Evolutionary conservation across 1,140 invertebrate species (phyloP).

Genomic region (Heliconius nattereri): DNA sequence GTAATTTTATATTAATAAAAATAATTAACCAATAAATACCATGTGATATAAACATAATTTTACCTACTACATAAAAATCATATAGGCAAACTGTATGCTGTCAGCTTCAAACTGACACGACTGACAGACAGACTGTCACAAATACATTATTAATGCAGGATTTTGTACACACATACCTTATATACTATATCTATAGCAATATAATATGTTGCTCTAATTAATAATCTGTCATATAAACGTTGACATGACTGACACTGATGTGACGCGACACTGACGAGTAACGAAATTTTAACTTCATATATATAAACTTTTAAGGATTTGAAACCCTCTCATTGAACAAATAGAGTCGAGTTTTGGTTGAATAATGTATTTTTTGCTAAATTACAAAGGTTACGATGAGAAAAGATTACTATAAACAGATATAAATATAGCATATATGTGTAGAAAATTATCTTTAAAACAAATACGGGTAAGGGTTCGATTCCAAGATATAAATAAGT

Average conservation of each 20-base stretch:
- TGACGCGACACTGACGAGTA: conserved; percentile 40
- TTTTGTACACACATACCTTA: not conserved
- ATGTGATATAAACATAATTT: too few relatives aligned
- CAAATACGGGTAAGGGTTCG: too few relatives aligned
- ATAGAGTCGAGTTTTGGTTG: not conserved
- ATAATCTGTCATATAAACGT: conserved; percentile 62
- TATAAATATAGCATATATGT: too few relatives aligned
- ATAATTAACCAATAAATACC: too few relatives aligned
- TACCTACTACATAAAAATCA: too few relatives aligned
- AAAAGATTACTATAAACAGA: too few relatives aligned
- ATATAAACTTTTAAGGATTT: not conserved
- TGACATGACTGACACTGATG: conserved; percentile 47
- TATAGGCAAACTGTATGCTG: not conserved
- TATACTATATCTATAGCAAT: not conserved
- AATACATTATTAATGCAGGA: not conserved
- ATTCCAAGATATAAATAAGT: too few relatives aligned
- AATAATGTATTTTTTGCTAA: not conserved
- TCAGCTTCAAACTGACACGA: not conserved
- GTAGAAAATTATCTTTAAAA: too few relatives aligned
- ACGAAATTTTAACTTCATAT: conserved; percentile 50
- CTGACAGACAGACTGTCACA: conserved; percentile 21
- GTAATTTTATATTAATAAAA: too few relatives aligned
- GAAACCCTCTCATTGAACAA: not conserved
- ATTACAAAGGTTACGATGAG: not conserved
- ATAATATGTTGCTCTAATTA: conserved; percentile 52